phyloP scores from a whole-genome alignment of 2,797 vertebrate species.

The Myotis pilosus region DNA sequence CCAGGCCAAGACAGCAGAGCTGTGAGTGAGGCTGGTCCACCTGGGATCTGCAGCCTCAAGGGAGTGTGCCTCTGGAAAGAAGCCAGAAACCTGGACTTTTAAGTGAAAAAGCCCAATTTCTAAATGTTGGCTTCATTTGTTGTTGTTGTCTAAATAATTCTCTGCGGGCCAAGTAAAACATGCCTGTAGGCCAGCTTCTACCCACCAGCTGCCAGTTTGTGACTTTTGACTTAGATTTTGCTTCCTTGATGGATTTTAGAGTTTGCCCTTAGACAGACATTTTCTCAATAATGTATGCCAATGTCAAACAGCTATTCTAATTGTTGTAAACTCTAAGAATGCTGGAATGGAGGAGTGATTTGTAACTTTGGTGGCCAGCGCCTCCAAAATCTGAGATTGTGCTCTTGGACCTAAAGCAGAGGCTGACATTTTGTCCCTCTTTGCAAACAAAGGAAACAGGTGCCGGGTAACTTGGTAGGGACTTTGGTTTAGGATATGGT shows the following conservation, averaged over 20 bases:
- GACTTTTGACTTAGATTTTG: conserved; percentile 19
- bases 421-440: not conserved
- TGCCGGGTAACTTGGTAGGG: not conserved
- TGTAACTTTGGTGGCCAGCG: not conserved
- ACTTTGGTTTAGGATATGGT: not conserved
- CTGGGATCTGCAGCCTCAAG: not conserved
- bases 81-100: conserved; percentile 23
- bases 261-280: not conserved
- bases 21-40: not conserved
- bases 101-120: conserved; percentile 26
- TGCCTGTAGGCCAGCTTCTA: not conserved
- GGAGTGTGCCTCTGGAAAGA: not conserved
- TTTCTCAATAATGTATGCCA: not conserved
- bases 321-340: not conserved
- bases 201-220: not conserved
- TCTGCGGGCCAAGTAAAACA: not conserved
- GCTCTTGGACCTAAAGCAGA: too few relatives aligned
- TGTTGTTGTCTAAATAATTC: not conserved
- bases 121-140: not conserved
- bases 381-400: not conserved
- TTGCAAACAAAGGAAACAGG: not conserved
- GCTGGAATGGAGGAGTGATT: not conserved
- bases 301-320: not conserved
- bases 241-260: not conserved
- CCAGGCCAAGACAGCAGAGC: not conserved